Percentiles rank a stretch among this genome's conserved stretches.
phyloP scores from a whole-genome alignment of 1,140 invertebrate species.

The Bombus picipes region DNA sequence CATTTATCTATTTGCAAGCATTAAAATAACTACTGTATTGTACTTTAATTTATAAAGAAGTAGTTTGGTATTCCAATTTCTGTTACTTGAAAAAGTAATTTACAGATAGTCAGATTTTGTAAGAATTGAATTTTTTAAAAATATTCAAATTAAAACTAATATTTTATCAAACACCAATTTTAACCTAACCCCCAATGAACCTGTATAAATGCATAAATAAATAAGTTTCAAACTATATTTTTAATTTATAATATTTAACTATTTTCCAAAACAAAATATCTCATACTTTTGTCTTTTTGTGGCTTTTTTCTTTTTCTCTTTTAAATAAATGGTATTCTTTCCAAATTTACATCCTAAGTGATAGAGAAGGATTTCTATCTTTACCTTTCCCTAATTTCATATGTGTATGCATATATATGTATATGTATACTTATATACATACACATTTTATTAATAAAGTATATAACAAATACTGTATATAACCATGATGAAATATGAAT shows the following conservation, averaged over 20 bases:
- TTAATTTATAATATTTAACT: neutral
- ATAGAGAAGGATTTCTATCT: constrained; percentile 25
- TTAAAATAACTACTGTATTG: constrained; percentile 6
- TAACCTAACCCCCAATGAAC: neutral
- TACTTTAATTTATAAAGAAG: neutral
- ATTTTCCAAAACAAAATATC: constrained; percentile 34
- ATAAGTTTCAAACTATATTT: neutral
- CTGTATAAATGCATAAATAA: neutral
- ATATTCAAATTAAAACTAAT: neutral
- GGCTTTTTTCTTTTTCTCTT: neutral
- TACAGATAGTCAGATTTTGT: neutral
- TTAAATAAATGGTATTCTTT: constrained; percentile 24
- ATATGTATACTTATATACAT: neutral
- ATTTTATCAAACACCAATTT: neutral
- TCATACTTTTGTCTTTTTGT: neutral
- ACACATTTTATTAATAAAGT: constrained; percentile 42
- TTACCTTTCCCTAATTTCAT: neutral
- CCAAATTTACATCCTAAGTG: constrained; percentile 27
- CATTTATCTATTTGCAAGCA: neutral
- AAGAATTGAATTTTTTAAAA: neutral
- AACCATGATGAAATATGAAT: constrained; percentile 4
- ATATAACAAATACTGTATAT: constrained; percentile 47
- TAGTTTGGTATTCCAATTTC: neutral
- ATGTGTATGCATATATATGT: neutral
- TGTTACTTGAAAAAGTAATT: neutral